Base-by-base conservation (phyloP, 1,140 invertebrate genomes). In the Listronotus bonariensis region DNA sequence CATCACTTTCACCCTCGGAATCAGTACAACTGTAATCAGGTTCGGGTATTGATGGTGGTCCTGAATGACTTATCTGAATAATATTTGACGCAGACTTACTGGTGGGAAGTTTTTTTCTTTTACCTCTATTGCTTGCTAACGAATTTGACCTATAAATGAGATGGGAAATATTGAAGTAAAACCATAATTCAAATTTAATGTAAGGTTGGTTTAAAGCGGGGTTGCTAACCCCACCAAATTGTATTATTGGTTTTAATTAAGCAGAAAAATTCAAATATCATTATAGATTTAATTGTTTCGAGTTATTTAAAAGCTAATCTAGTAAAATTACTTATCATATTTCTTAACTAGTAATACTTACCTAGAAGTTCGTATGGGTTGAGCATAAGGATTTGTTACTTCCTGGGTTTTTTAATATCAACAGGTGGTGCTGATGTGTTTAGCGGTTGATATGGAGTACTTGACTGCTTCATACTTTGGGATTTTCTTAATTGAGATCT, bases 1-100 rank as follows among this genome's bases (percentile, higher is more conserved):
- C 73, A 12, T 77, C 76, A 51, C 70, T 70, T 59, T 77, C 76
- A 0, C 73, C 84, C 70, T 84, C 86, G 0, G 89, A 90, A 73
- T 92, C 91, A 55, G 88, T 91, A 73, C 91, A 85, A 77, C 89
- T 93, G 80, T 95, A 95, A 79, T 95, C 93, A 0, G 92, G 92
- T 73, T 95, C 92, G 0, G 92, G 93, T 59, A 95, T 95, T 4
- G 89, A 89, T 9, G 92, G 92, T 3, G 85, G 83, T 4, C 68
- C 63, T 32, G 40, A 62, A 15, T 74, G 68, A 8, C 63, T 38
- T 34, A 71, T 52, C 17, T 74, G 71, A 6, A 77, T 74, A 5
- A 81, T 64, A 72, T 80, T 80, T 31, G 74, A 73, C 31, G 78
- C 71, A 10, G 80, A 79, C 18, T 79, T 78, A 60, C 78, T 81